These are phyloP conservation scores for Drosophila subsilvestris DNA, from an alignment of 2,888 invertebrate species.

Conservation along the genomic window DNA sequence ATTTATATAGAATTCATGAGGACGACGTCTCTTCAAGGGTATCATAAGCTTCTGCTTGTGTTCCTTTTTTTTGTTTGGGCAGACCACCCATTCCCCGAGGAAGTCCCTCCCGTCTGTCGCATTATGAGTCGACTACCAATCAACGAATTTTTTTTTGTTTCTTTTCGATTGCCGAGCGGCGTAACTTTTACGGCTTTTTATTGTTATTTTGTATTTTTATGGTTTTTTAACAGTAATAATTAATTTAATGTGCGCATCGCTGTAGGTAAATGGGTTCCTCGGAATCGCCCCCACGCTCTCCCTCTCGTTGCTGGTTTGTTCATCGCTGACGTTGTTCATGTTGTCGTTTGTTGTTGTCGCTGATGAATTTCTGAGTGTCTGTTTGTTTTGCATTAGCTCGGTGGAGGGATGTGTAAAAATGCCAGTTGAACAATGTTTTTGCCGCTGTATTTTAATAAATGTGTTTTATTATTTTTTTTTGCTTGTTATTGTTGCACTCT, in stretches of 20 bases:
- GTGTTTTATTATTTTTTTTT: slow-evolving; percentile 24
- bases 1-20: no score
- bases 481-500: slow-evolving; percentile 4
- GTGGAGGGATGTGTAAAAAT: slow-evolving; percentile 15
- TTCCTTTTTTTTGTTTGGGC: neutral
- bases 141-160: slow-evolving; percentile 20
- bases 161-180: slow-evolving; percentile 42
- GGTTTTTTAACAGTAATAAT: slow-evolving; percentile 77
- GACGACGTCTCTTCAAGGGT: neutral
- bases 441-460: slow-evolving; percentile 11
- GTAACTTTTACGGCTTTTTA: slow-evolving; percentile 66
- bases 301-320: neutral
- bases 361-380: slow-evolving; percentile 13
- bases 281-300: neutral
- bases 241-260: slow-evolving; percentile 69
- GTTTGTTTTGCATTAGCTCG: slow-evolving; percentile 39
- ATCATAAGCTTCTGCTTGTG: neutral
- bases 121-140: slow-evolving; percentile 64
- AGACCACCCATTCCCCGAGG: neutral
- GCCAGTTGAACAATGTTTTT: slow-evolving; percentile 27
- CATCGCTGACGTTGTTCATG: neutral
- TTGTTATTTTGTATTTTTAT: slow-evolving; percentile 67
- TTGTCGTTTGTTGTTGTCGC: slow-evolving; percentile 7
- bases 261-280: slow-evolving; percentile 71
- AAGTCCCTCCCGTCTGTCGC: slow-evolving; percentile 9